Percentiles rank a stretch among this genome's conserved stretches.
Evolutionary conservation across 2,797 vertebrate species (phyloP).

Genomic region (Crocodylus rhombifer): DNA sequence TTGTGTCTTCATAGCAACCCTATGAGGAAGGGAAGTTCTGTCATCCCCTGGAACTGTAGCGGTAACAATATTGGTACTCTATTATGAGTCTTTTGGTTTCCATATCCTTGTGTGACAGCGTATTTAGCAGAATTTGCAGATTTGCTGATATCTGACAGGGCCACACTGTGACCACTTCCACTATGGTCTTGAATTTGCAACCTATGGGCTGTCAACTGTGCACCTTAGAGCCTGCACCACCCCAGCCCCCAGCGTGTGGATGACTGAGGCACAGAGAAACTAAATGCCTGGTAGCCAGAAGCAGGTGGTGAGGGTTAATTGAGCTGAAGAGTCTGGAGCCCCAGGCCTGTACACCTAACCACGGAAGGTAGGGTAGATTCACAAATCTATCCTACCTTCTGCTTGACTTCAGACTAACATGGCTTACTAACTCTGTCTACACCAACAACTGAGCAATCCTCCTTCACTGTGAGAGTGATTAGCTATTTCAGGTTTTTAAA

Average conservation of each 20-base stretch:
- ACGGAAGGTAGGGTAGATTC: no score
- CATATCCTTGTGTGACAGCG: no score
- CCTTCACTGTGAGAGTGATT: background rate
- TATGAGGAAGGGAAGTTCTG: background rate
- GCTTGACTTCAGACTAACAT: no score
- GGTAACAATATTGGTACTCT: no score
- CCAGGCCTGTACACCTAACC: background rate
- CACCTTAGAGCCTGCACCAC: no score
- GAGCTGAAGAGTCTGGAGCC: background rate
- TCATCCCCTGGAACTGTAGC: background rate
- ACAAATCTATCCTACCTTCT: no score
- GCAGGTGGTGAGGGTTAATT: background rate
- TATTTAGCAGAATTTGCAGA: no score
- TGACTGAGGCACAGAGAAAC: background rate
- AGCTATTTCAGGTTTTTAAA: background rate
- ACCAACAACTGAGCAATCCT: background rate
- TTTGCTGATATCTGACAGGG: no score
- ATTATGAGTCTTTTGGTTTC: no score
- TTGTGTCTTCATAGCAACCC: background rate
- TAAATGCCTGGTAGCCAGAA: background rate
- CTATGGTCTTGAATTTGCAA: no score
- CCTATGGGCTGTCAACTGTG: background rate
- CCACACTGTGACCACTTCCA: no score
- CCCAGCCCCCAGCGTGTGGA: background rate
- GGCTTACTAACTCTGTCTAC: no score